These are phyloP conservation scores for Diloba caeruleocephala DNA, from an alignment of 2,888 invertebrate genomes.

Conservation along the genomic window DNA sequence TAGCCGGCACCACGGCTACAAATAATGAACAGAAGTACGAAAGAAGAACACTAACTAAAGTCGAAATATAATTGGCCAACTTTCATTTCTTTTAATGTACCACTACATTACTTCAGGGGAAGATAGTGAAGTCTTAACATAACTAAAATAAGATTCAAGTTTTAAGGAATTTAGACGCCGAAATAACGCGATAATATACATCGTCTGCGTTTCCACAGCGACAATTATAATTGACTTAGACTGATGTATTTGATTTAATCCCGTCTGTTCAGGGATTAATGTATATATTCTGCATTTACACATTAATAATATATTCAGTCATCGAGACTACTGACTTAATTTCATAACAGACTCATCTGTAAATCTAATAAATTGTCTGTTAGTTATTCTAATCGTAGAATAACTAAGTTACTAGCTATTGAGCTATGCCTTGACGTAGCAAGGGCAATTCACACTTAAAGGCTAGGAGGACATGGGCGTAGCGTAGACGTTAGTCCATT, in stretches of 20 bases:
- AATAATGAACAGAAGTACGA: no score
- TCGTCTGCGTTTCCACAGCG: constrained; percentile 9
- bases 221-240: constrained; percentile 39
- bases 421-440: neutral
- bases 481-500: no score
- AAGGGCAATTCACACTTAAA: no score
- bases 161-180: constrained; percentile 15
- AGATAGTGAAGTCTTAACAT: constrained; percentile 7
- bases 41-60: neutral
- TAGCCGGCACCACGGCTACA: no score
- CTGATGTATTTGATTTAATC: constrained; percentile 40
- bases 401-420: no score
- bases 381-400: no score
- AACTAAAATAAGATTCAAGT: constrained; percentile 31
- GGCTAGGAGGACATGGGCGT: no score
- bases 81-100: neutral
- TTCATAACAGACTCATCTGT: constrained; percentile 7
- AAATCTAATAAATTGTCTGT: constrained; percentile 21
- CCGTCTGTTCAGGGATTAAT: constrained; percentile 25
- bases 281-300: constrained; percentile 14
- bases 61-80: neutral
- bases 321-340: neutral
- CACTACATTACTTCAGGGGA: constrained; percentile 1
- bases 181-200: constrained; percentile 21
- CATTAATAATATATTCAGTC: constrained; percentile 2